Evolutionary conservation across 2,113 vertebrate species (phyloP).

Genomic region (Ia io): DNA sequence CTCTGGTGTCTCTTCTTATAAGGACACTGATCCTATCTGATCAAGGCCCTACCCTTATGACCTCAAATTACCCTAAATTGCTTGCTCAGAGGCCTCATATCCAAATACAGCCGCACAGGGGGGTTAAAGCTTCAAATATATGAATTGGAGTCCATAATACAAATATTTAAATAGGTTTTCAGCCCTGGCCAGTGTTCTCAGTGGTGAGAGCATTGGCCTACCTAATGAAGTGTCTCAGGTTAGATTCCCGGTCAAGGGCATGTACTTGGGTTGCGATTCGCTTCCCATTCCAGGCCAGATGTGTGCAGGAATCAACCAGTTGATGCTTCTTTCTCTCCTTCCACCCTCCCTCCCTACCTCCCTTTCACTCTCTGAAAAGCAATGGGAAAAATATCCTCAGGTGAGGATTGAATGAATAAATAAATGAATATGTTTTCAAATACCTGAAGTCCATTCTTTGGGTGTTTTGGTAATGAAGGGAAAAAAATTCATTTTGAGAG

Average conservation of each 20-base stretch:
- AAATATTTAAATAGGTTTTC: neutral
- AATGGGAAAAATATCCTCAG: no score
- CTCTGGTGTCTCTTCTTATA: neutral
- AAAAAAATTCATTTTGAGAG: neutral
- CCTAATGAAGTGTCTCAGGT: no score
- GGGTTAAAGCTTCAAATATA: neutral
- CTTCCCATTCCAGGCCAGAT: no score
- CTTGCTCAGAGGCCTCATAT: neutral
- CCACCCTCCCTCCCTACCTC: no score
- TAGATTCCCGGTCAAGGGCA: no score
- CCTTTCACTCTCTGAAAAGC: no score
- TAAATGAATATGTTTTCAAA: neutral
- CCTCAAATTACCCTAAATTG: neutral
- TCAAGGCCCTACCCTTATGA: neutral
- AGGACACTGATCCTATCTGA: neutral
- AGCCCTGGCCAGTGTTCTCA: no score
- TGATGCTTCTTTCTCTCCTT: no score
- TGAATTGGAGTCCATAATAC: neutral
- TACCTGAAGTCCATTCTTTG: neutral
- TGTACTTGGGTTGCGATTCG: no score
- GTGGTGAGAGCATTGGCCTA: no score
- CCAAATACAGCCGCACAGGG: neutral
- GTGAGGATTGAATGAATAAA: no score
- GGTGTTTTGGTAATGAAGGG: neutral
- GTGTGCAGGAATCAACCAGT: no score